Evolutionary conservation across 2,888 invertebrate species (phyloP), one percentile per base, ranked within the genome.

Genomic region (Xestia xanthographa): DNA sequence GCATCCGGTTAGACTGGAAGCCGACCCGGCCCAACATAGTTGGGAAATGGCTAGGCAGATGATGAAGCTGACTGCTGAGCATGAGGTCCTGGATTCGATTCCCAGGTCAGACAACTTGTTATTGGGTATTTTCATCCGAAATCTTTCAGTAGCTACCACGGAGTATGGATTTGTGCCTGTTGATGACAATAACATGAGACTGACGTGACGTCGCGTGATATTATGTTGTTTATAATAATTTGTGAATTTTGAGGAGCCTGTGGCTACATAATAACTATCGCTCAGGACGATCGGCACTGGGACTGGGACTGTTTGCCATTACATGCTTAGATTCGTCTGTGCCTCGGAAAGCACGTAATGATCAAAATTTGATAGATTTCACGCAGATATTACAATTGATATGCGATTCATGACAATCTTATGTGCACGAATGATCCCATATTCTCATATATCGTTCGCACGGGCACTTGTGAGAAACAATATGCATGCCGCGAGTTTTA

Each of bases 401-500:
- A 73, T 72, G 43, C 62, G 53, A 83, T 82, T 62, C 77, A 66
- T 81, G 79, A 65, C 69, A 80, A 80, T 84, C 73, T 66, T 79
- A 68, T 76, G 82, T 80, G 81, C 86, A 87, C 83, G 84, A 87
- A 80, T 82, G 75, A 66, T 63, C 69, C 60, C 80, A 85, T 87
- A 63, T 17, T 63, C 63, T 41, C 63, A 63, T 63, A 56, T 88
- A 87, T 89, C 80, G 83, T 83, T 86, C 84, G 75, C 72, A 84
- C 82, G 82, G 80, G 83, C 81, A 84, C 84, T 84, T 78, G 82
- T 76, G 83, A 82, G 82, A 83, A 86, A 87, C 86, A 90, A 90
- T 90, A 89, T 91, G 90, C 90, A 91, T 89, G 87, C 89, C 88
- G 82, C 87, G 88, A 88, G 86, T 88, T 91, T 91, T 89, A 90